A percentile compares a stretch with the other conserved stretches of the same genome.
phyloP scores from a whole-genome alignment of 2,113 vertebrate genomes.

The Neotoma lepida region DNA sequence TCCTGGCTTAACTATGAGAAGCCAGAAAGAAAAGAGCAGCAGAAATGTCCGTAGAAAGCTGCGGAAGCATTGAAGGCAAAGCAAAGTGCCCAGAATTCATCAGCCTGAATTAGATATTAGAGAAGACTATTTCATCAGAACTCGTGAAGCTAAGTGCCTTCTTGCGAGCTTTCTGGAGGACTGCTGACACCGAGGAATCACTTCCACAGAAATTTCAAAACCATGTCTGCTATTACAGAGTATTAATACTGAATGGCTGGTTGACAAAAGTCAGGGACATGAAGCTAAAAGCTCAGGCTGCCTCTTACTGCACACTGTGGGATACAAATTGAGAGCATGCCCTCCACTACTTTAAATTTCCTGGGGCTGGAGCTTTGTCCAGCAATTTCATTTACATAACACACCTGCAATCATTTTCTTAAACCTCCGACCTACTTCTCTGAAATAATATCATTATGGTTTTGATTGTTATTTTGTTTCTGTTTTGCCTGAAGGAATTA shows the following conservation, averaged over 20 bases:
- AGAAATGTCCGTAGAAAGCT: neutral
- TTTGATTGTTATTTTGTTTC: constrained; percentile 56
- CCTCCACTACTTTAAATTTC: constrained; percentile 41
- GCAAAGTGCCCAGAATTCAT: neutral
- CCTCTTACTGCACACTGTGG: constrained; percentile 24
- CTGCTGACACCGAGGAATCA: neutral
- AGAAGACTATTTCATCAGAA: constrained; percentile 40
- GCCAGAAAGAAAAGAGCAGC: neutral
- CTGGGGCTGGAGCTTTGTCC: constrained; percentile 53
- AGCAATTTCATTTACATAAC: constrained; percentile 63
- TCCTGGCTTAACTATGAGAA: neutral
- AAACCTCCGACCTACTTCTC: constrained; percentile 63
- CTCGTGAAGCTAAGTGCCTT: neutral
- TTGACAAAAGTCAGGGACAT: constrained; percentile 41
- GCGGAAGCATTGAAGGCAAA: neutral
- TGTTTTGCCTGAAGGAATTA: constrained; percentile 50
- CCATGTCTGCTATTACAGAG: neutral
- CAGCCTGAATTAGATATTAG: neutral
- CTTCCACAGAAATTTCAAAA: neutral
- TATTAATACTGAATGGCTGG: constrained; percentile 17
- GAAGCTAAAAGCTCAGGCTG: neutral
- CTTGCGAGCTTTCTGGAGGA: neutral
- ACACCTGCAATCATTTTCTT: constrained; percentile 62
- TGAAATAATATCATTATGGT: constrained; percentile 51
- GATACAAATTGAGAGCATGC: constrained; percentile 16